phyloP scores from a whole-genome alignment of 2,888 invertebrate genomes.

The Leptinotarsa haldemani region DNA sequence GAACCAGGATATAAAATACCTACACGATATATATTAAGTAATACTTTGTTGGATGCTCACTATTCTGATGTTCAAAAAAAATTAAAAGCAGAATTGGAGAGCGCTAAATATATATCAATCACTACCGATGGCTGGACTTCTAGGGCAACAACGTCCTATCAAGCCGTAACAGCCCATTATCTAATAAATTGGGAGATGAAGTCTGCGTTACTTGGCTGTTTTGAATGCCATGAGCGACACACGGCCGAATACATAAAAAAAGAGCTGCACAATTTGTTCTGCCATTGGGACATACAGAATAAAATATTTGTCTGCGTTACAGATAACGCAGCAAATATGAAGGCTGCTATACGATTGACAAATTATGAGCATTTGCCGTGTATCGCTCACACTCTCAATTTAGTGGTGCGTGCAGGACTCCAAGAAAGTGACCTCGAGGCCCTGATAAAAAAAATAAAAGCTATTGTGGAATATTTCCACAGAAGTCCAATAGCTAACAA shows the following conservation, averaged over 20 bases:
- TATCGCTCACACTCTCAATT: slow-evolving; percentile 7
- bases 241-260: slow-evolving; percentile 12
- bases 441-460: background rate
- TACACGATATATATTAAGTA: no score
- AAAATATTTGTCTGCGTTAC: background rate
- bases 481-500: slow-evolving; percentile 9
- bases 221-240: slow-evolving; percentile 5
- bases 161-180: slow-evolving; percentile 3
- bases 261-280: background rate
- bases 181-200: background rate
- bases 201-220: slow-evolving; percentile 3
- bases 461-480: slow-evolving; percentile 22
- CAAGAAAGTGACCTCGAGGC: background rate
- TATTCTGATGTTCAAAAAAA: no score
- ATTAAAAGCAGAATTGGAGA: no score
- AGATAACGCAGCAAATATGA: slow-evolving; percentile 12
- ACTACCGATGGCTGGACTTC: no score
- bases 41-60: no score
- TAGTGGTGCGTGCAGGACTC: background rate
- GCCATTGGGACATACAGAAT: background rate
- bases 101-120: no score
- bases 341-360: background rate
- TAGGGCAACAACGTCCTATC: background rate
- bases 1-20: no score
- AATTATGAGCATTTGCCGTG: slow-evolving; percentile 2